Evolutionary conservation across 2,888 invertebrate genomes (phyloP).

Genomic region (Bellardia pandia): DNA sequence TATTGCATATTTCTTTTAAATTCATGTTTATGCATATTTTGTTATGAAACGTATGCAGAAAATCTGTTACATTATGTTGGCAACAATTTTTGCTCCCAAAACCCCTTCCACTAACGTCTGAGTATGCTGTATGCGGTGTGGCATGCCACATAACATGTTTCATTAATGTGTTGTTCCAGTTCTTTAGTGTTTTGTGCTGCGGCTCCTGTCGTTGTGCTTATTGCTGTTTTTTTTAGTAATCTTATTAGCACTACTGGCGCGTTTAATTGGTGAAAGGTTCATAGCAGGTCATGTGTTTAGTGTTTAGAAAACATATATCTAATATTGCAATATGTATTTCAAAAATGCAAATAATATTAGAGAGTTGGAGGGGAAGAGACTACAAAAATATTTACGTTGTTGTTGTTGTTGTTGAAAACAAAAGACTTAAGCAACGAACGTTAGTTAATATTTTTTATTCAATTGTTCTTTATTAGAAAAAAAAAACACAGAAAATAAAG

Average conservation of each 20-base stretch:
- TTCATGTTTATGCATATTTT: conserved; percentile 65
- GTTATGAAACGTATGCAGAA: conserved; percentile 54
- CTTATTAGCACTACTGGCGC: conserved; percentile 50
- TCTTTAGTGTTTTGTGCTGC: conserved; percentile 28
- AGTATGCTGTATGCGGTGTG: conserved; percentile 31
- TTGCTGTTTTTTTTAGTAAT: conserved; percentile 38
- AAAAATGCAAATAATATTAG: conserved; percentile 11
- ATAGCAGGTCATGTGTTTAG: conserved; percentile 59
- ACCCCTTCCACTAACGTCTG: conserved; percentile 3
- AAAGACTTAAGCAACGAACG: conserved; percentile 17
- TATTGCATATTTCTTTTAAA: conserved; percentile 54
- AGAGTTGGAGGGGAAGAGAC: neutral
- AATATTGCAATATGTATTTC: conserved; percentile 4
- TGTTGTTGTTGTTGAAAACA: neutral
- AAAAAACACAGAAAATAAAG: too few relatives aligned
- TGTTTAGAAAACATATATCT: conserved; percentile 5
- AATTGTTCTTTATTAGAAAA: too few relatives aligned
- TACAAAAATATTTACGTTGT: neutral
- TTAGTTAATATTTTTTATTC: neutral
- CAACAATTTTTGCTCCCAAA: conserved; percentile 30
- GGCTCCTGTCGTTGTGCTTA: conserved; percentile 15
- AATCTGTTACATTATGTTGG: conserved; percentile 56
- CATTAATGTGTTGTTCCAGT: conserved; percentile 68
- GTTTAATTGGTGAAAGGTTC: conserved; percentile 57
- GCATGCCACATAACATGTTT: conserved; percentile 56